Base-by-base conservation (phyloP, 2,888 invertebrate genomes). In the Tortricodes alternella region DNA sequence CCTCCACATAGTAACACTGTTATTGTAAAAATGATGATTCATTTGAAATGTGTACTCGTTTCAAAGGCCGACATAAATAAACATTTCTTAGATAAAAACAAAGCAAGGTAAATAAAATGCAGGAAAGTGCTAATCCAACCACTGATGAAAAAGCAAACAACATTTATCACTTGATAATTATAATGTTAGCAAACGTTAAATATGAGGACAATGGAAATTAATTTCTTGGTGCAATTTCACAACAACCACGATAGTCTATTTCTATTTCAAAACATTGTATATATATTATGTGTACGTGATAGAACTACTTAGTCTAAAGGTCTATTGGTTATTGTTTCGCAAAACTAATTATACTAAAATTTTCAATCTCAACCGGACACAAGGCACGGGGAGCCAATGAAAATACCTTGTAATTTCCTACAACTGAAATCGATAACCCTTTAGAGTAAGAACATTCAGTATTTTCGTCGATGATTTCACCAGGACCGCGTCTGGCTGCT, bases 381-480 rank as follows among this genome's bases (percentile, higher is more conserved):
- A n/a, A n/a, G n/a, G n/a, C n/a, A n/a, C n/a, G 29, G 11, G 11
- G 11, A 29, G 4, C 11, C 11, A n/a, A 1, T 11, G 9, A 5
- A 29, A 29, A 34, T 21, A 21, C 21, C 9, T 7, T 13, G 13
- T 8, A 46, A n/a, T 18, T 5, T 5, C 19, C 6, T 43, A 6
- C 23, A 43, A 29, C 41, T 37, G 23, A 11, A 18, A 37, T 43
- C 44, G 56, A 49, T 38, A 50, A 50, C 56, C 56, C 56, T 56
- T 32, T 16, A 16, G 15, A 41, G 24, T 34, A 35, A 13, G 21
- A 35, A 44, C 18, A 13, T 57, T 51, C 58, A 63, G 66, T 79
- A 82, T 83, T 80, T 74, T 63, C 59, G 77, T 70, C 80, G 83
- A 80, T 89, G 89, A 89, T 82, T 82, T 87, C 89, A 89, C 73